phyloP scores from a whole-genome alignment of 2,113 vertebrate species.

The Emydura subglobosa region DNA sequence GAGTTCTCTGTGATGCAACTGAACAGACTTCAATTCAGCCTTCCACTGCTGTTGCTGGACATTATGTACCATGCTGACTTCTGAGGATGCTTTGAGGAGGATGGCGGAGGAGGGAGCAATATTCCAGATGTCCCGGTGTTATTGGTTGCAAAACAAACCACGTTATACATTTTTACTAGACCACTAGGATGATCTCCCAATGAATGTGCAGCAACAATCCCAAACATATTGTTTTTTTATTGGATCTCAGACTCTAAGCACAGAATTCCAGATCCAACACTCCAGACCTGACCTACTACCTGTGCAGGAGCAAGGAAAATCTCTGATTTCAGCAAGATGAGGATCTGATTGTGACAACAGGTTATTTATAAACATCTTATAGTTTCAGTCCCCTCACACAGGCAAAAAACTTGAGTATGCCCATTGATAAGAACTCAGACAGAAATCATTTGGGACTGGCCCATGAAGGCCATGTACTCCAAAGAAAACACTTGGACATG shows the following conservation, averaged over 20 bases:
- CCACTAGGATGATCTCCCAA: not conserved
- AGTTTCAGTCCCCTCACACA: not conserved
- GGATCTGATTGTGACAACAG: not conserved
- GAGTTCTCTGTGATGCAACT: too few species aligned
- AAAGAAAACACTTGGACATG: not conserved
- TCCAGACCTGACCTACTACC: not conserved
- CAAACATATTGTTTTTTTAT: not conserved
- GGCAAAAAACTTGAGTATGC: not conserved
- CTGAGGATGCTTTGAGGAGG: not conserved
- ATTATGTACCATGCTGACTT: not conserved
- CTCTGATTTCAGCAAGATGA: not conserved
- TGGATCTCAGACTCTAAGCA: not conserved
- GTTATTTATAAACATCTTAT: not conserved
- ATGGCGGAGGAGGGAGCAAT: not conserved
- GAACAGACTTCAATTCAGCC: not conserved
- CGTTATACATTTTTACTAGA: not conserved
- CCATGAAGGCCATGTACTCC: not conserved
- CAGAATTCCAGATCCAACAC: not conserved
- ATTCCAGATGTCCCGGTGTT: not conserved
- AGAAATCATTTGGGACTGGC: not conserved
- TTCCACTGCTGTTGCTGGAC: not conserved
- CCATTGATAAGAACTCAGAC: not conserved
- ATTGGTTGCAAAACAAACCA: not conserved
- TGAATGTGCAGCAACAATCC: not conserved
- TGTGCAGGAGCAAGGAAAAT: too few species aligned